Conservation (phyloP, 2,888 invertebrate genomes). For the Drosophila algonquin region DNA sequence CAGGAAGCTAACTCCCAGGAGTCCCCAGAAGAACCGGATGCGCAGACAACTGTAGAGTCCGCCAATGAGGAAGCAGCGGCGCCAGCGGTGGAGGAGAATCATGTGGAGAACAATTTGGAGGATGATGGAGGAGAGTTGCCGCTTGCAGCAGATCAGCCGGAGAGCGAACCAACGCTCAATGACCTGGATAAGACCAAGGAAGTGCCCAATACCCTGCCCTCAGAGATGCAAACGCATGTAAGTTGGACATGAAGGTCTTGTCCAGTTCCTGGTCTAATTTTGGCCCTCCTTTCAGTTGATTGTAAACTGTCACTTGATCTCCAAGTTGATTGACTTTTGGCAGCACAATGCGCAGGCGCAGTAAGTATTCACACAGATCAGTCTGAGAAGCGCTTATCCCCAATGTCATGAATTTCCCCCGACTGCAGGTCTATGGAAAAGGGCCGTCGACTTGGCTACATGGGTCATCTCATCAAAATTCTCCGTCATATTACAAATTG, state of each 20-base stretch:
- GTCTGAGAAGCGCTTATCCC: background rate
- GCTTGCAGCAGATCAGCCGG: slow-evolving; percentile 13
- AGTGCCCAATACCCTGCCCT: slow-evolving; percentile 70
- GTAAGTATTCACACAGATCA: slow-evolving; percentile 85
- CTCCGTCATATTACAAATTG: slow-evolving; percentile 85
- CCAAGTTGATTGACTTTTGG: slow-evolving; percentile 92
- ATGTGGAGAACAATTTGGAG: slow-evolving; percentile 33
- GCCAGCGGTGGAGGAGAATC: slow-evolving; percentile 37
- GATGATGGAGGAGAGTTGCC: slow-evolving; percentile 12
- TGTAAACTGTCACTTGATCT: slow-evolving; percentile 90
- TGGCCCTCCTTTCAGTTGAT: slow-evolving; percentile 86
- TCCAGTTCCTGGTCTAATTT: slow-evolving; percentile 1
- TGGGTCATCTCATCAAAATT: slow-evolving; percentile 88
- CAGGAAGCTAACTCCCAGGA: background rate
- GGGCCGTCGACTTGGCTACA: slow-evolving; percentile 87
- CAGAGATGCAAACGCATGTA: slow-evolving; percentile 86
- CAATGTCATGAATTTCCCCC: background rate
- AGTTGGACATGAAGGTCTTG: slow-evolving; percentile 58
- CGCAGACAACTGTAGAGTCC: slow-evolving; percentile 24
- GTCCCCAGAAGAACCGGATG: slow-evolving; percentile 1
- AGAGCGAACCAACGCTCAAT: slow-evolving; percentile 41
- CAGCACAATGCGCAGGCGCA: slow-evolving; percentile 90
- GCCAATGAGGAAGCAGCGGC: slow-evolving; percentile 9
- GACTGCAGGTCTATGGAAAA: slow-evolving; percentile 84
- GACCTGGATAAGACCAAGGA: slow-evolving; percentile 67